Percentiles rank a stretch among this genome's conserved stretches.
Conservation (phyloP, 2,113 vertebrate species). For the Nestor notabilis region DNA sequence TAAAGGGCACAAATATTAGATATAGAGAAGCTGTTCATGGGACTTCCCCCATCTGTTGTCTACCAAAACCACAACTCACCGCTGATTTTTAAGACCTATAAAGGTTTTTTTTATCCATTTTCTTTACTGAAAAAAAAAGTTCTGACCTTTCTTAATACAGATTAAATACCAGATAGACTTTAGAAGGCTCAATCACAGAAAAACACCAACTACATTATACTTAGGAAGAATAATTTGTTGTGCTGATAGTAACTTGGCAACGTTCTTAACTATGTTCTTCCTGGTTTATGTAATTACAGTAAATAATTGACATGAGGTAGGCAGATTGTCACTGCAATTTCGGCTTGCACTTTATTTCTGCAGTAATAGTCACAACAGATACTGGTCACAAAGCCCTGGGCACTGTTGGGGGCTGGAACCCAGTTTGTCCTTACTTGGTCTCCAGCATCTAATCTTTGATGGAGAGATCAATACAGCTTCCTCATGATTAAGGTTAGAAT, state of each 20-base stretch:
- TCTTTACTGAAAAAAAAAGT: not conserved
- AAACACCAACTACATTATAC: not conserved
- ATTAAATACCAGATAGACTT: slow-evolving; percentile 12
- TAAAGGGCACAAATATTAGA: not conserved
- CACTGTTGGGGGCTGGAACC: not conserved
- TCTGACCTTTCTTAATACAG: not conserved
- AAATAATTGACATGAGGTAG: slow-evolving; percentile 44
- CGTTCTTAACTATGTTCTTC: slow-evolving; percentile 7
- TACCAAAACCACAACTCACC: not conserved
- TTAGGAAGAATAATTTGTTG: not conserved
- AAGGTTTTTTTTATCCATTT: not conserved
- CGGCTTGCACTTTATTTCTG: not conserved
- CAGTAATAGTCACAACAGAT: not conserved
- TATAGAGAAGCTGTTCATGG: not conserved
- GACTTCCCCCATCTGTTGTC: not conserved
- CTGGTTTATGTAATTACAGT: slow-evolving; percentile 43
- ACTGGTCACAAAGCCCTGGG: not conserved
- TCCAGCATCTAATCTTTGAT: not conserved
- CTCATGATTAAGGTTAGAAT: not conserved
- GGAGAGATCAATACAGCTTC: fast-evolving
- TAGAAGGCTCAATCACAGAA: not conserved
- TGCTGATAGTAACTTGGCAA: slow-evolving; percentile 60
- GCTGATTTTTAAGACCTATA: not conserved
- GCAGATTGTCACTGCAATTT: not conserved
- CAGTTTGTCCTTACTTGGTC: not conserved